phyloP scores from a whole-genome alignment of 2,797 vertebrate species.

The Arrhamphus sclerolepis region DNA sequence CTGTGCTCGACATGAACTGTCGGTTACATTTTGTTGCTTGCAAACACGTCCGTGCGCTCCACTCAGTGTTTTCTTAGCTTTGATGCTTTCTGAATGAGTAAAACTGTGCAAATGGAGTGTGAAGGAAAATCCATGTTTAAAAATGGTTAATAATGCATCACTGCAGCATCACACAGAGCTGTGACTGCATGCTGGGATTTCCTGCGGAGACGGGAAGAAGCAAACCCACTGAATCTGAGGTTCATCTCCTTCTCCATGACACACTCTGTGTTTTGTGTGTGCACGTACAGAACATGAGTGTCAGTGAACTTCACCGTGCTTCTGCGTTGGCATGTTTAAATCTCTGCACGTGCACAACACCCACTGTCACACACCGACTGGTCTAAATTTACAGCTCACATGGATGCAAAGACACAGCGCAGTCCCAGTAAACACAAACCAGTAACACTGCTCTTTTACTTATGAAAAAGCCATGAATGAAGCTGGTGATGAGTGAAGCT shows the following conservation, averaged over 20 bases:
- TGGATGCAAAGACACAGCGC: slow-evolving; percentile 49
- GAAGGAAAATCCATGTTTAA: slow-evolving; percentile 58
- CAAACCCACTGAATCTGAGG: slow-evolving; percentile 28
- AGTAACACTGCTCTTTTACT: slow-evolving; percentile 41
- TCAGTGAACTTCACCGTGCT: slow-evolving; percentile 21
- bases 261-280: slow-evolving; percentile 13
- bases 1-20: slow-evolving; percentile 9
- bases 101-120: slow-evolving; percentile 44
- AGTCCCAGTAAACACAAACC: slow-evolving; percentile 41
- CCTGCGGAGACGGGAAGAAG: slow-evolving; percentile 32
- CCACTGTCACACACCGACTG: slow-evolving; percentile 30
- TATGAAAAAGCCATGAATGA: slow-evolving; percentile 49
- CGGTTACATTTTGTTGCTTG: slow-evolving; percentile 11
- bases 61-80: not conserved
- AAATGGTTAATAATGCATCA: slow-evolving; percentile 60
- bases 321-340: slow-evolving; percentile 14
- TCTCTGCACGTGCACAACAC: slow-evolving; percentile 27
- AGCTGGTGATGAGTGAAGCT: not conserved
- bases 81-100: slow-evolving; percentile 8
- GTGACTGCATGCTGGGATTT: slow-evolving; percentile 59
- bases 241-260: slow-evolving; percentile 18
- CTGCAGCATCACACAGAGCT: slow-evolving; percentile 52
- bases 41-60: slow-evolving; percentile 1
- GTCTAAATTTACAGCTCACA: slow-evolving; percentile 70
- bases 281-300: slow-evolving; percentile 30